Evolutionary conservation across 2,797 vertebrate species (phyloP), one percentile per base, ranked within the genome.

Genomic region (Protonibea diacanthus): DNA sequence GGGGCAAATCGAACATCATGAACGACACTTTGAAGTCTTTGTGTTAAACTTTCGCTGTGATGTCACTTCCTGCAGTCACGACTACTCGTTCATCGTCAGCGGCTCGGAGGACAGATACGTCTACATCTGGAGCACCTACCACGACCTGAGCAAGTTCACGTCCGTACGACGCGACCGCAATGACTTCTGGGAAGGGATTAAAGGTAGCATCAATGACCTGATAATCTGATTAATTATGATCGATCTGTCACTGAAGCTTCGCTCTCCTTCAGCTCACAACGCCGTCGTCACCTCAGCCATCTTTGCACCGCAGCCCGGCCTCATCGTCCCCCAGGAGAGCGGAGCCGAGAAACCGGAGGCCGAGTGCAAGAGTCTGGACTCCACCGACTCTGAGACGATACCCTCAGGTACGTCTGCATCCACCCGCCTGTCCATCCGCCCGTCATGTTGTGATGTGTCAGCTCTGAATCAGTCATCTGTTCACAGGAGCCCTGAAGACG

Each of bases 181-280:
- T 92, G 98, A 99, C 91, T 99, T 99, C 95, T 99, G 98, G 98
- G 98, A 99, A 94, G 98, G 98, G 51, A 98, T 99, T 92, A 99
- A 99, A 98, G 98, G 98, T 99, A 13, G 45, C 56, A 2, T 70
- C 55, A 20, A 13, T 4, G 5, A 21, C 7, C 3, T 53, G 6
- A 38, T 2, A 9, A 8, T 72, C 20, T 6, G 9, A 58, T 45
- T 38, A 11, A 14, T 66, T 23, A 14, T 57, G 33, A 62, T 8
- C 42, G 25, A 51, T 11, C n/a, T 2, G 10, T 29, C 14, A 52
- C 15, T 65, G 5, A 78, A 67, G 5, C 12, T 9, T n/a, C 40
- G 3, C 20, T 72, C 58, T 52, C 33, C 79, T 73, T 13, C 79
- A 99, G 98, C 98, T 2, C 98, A 99, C 93, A 99, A 99, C 53